These are phyloP conservation scores for Halesus radiatus DNA, from an alignment of 1,140 invertebrate genomes.

Conservation along the genomic window DNA sequence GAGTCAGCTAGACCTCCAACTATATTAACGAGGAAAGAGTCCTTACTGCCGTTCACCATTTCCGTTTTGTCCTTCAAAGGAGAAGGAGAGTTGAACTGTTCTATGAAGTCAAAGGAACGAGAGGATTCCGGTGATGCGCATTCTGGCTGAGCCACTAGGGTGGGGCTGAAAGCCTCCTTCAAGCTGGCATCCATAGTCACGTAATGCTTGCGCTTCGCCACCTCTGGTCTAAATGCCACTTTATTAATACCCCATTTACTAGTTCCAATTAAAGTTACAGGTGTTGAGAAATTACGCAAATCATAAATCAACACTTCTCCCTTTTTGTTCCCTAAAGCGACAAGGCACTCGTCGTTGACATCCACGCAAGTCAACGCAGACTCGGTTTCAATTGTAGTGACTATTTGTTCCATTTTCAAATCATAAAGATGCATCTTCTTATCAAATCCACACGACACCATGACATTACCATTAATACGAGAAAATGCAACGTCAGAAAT, in stretches of 20 bases:
- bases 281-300: slow-evolving; percentile 63
- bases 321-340: slow-evolving; percentile 66
- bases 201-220: slow-evolving; percentile 59
- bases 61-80: slow-evolving; percentile 4
- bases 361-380: slow-evolving; percentile 65
- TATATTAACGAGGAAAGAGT: slow-evolving; percentile 51
- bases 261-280: slow-evolving; percentile 63
- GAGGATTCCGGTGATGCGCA: slow-evolving; percentile 40
- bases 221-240: slow-evolving; percentile 64
- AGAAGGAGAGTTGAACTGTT: slow-evolving; percentile 45
- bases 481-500: slow-evolving; percentile 67
- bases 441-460: slow-evolving; percentile 67
- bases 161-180: slow-evolving; percentile 59
- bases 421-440: slow-evolving; percentile 68
- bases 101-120: slow-evolving; percentile 44
- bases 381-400: slow-evolving; percentile 64
- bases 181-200: slow-evolving; percentile 63
- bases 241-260: slow-evolving; percentile 63
- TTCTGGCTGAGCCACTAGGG: background rate
- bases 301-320: slow-evolving; percentile 66
- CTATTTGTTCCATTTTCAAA: slow-evolving; percentile 64
- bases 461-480: slow-evolving; percentile 66
- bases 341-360: slow-evolving; percentile 63
- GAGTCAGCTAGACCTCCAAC: slow-evolving; percentile 32
- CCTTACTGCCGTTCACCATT: slow-evolving; percentile 35